These are phyloP conservation scores for Cephus sareptanus DNA, from an alignment of 2,888 invertebrate species.

Conservation along the genomic window DNA sequence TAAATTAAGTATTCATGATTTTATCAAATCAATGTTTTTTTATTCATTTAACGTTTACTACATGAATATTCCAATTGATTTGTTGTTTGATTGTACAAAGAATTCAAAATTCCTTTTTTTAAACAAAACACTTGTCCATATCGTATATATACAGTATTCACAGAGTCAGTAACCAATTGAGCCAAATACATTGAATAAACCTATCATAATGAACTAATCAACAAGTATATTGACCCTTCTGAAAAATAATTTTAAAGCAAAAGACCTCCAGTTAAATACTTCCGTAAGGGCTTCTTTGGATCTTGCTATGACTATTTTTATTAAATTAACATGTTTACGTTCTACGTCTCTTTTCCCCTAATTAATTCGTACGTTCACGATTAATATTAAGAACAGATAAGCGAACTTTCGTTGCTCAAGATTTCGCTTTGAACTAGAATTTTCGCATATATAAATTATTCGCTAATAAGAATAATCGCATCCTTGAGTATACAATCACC, in stretches of 20 bases:
- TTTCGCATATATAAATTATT: neutral
- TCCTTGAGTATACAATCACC: slow-evolving; percentile 44
- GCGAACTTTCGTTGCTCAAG: neutral
- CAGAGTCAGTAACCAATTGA: too few relatives aligned
- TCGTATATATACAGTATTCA: too few relatives aligned
- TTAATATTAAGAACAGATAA: neutral
- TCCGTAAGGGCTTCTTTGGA: neutral
- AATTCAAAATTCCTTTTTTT: neutral
- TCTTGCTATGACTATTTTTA: neutral
- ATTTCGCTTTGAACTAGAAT: neutral
- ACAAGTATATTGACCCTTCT: too few relatives aligned
- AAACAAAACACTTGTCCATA: too few relatives aligned
- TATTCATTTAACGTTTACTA: neutral
- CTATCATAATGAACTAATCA: too few relatives aligned
- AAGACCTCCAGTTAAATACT: too few relatives aligned
- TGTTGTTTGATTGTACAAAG: neutral
- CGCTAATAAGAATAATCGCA: slow-evolving; percentile 36
- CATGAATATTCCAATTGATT: neutral
- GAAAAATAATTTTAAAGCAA: too few relatives aligned
- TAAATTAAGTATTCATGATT: neutral
- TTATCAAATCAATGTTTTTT: neutral
- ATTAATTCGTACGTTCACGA: neutral
- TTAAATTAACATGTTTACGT: neutral
- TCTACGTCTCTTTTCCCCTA: neutral
- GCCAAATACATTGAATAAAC: too few relatives aligned